Evolutionary conservation across 2,888 invertebrate genomes (phyloP).

Genomic region (Andrena camellia): DNA sequence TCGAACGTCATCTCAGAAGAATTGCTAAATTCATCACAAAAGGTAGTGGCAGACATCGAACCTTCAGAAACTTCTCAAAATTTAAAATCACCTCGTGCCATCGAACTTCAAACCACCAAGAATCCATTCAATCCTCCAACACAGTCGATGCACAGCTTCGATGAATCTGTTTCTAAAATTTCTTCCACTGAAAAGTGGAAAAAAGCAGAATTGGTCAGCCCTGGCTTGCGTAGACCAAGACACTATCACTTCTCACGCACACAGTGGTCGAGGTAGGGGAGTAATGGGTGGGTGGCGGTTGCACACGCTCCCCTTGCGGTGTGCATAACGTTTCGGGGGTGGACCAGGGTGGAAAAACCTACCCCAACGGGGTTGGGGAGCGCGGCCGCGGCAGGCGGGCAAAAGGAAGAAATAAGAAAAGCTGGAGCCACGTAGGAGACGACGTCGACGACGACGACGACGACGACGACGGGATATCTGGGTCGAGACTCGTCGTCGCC

Average conservation of each 20-base stretch:
- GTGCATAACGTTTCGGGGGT: conserved; percentile 42
- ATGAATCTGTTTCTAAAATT: conserved; percentile 10
- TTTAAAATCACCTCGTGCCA: too few species aligned
- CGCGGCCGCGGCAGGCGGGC: conserved; percentile 67
- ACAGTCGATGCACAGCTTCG: neutral
- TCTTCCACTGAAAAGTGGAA: conserved; percentile 10
- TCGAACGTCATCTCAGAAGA: too few species aligned
- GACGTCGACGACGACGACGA: conserved; percentile 73
- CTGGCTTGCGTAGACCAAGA: neutral
- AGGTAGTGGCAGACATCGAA: too few species aligned
- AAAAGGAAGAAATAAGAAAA: conserved; percentile 79
- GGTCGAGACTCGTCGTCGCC: conserved; percentile 85
- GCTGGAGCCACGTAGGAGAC: conserved; percentile 74
- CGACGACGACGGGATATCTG: conserved; percentile 81
- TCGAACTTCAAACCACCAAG: too few species aligned
- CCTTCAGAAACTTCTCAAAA: too few species aligned
- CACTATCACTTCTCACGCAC: neutral
- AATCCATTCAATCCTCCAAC: too few species aligned
- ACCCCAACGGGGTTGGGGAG: conserved; percentile 76
- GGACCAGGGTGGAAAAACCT: conserved; percentile 78
- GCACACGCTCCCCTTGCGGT: conserved; percentile 8
- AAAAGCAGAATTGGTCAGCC: conserved; percentile 14
- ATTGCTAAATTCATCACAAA: too few species aligned
- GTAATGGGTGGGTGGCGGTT: conserved; percentile 3
- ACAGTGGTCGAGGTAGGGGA: neutral